Conservation (phyloP, 2,797 vertebrate genomes). For the Danio aesculapii region DNA sequence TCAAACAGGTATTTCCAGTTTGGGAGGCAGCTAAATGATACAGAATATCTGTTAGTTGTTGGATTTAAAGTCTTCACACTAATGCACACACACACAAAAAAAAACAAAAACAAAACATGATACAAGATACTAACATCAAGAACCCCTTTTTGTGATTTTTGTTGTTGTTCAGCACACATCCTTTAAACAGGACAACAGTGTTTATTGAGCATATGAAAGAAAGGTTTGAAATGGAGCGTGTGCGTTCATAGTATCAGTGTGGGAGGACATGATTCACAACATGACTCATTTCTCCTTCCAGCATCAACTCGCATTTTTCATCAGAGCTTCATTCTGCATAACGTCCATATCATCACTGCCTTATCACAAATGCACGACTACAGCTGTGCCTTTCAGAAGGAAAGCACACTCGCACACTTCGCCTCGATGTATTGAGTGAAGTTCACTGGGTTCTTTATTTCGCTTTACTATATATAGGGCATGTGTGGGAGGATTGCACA, state of each 20-base stretch:
- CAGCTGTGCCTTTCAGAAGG: constrained; percentile 61
- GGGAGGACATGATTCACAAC: constrained; percentile 79
- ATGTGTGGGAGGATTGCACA: constrained; percentile 42
- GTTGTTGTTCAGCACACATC: not conserved
- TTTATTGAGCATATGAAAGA: constrained; percentile 15
- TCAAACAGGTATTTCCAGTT: no score
- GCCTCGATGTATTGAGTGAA: constrained; percentile 34
- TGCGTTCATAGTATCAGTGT: constrained; percentile 59
- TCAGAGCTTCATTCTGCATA: constrained; percentile 64
- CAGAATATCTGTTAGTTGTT: no score
- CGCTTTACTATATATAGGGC: constrained; percentile 47
- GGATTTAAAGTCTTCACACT: not conserved
- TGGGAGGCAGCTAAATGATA: no score
- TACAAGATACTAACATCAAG: not conserved
- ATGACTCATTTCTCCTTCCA: constrained; percentile 76
- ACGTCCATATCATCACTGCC: constrained; percentile 16
- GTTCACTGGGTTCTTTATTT: constrained; percentile 50
- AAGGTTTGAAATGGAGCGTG: constrained; percentile 33
- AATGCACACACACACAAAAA: not conserved
- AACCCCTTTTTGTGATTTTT: not conserved
- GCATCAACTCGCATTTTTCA: constrained; percentile 69
- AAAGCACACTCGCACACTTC: constrained; percentile 22
- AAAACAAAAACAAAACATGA: not conserved
- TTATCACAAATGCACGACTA: constrained; percentile 53
- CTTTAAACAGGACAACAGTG: constrained; percentile 10